A percentile compares a stretch with the other conserved stretches of the same genome.
Evolutionary conservation across 2,888 invertebrate genomes (phyloP).

Genomic region (Coelinius sp.): DNA sequence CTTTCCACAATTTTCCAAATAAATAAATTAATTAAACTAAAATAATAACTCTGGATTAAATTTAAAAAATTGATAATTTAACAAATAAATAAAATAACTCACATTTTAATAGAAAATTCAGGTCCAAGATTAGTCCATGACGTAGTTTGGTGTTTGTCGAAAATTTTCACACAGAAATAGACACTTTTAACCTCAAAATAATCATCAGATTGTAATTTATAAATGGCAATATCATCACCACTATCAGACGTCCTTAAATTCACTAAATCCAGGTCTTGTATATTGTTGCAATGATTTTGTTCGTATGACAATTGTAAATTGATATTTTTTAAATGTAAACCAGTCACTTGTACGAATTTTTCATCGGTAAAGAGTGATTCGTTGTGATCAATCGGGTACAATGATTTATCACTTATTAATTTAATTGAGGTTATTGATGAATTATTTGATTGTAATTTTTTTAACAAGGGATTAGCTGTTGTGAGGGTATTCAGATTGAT

Average conservation of each 20-base stretch:
- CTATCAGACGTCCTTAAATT: conserved; percentile 33
- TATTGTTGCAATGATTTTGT: conserved; percentile 46
- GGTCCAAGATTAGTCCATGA: conserved; percentile 56
- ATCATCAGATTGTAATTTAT: conserved; percentile 49
- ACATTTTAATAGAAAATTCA: conserved; percentile 52
- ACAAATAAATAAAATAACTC: conserved; percentile 48
- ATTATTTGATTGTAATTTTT: no score
- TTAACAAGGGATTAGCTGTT: neutral
- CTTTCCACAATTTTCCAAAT: no score
- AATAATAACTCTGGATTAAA: neutral
- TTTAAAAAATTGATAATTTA: conserved; percentile 1
- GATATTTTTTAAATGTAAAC: conserved; percentile 48
- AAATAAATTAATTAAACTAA: neutral
- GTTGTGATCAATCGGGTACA: neutral
- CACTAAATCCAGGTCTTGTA: conserved; percentile 49
- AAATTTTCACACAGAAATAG: conserved; percentile 61
- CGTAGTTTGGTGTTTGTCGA: conserved; percentile 52
- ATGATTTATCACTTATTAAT: conserved; percentile 34
- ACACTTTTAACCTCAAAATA: conserved; percentile 57
- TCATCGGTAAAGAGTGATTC: neutral
- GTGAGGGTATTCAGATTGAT: neutral
- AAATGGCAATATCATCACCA: conserved; percentile 50
- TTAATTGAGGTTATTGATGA: conserved; percentile 47
- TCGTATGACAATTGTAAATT: conserved; percentile 55
- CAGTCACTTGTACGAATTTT: conserved; percentile 52